These are phyloP conservation scores for Tapirus indicus DNA, from an alignment of 2,797 vertebrate species.

Conservation along the genomic window DNA sequence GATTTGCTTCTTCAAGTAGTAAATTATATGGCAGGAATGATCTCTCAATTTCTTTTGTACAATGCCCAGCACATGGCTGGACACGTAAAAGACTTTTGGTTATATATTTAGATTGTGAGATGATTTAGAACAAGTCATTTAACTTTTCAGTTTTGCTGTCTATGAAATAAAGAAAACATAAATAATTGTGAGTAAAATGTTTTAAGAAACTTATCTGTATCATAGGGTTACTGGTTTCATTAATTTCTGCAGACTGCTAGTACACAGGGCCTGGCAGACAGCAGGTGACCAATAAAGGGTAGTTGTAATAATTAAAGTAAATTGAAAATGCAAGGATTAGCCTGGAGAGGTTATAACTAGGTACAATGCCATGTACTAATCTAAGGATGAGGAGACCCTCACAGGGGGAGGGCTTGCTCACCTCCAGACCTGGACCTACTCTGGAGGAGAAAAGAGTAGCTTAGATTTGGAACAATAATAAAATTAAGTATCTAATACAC, in stretches of 20 bases:
- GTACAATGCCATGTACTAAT: not conserved
- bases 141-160: slow-evolving; percentile 57
- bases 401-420: not conserved
- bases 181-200: slow-evolving; percentile 51
- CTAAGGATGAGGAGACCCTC: not conserved
- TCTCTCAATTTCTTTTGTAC: slow-evolving; percentile 65
- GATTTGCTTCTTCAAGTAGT: slow-evolving; percentile 60
- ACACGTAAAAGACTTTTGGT: slow-evolving; percentile 52
- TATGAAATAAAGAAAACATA: slow-evolving; percentile 11
- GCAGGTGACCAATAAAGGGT: not conserved
- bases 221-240: not conserved
- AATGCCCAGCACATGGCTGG: not conserved
- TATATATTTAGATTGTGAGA: slow-evolving; percentile 64
- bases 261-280: not conserved
- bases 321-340: slow-evolving; percentile 1
- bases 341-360: not conserved
- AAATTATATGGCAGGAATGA: slow-evolving; percentile 68
- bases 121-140: slow-evolving; percentile 62
- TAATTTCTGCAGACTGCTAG: slow-evolving; percentile 21
- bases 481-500: not conserved
- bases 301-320: not conserved
- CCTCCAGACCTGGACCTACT: not conserved
- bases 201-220: not conserved
- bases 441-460: not conserved
- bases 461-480: not conserved